Evolutionary conservation across 2,113 vertebrate genomes (phyloP).

Genomic region (Alouatta palliata): DNA sequence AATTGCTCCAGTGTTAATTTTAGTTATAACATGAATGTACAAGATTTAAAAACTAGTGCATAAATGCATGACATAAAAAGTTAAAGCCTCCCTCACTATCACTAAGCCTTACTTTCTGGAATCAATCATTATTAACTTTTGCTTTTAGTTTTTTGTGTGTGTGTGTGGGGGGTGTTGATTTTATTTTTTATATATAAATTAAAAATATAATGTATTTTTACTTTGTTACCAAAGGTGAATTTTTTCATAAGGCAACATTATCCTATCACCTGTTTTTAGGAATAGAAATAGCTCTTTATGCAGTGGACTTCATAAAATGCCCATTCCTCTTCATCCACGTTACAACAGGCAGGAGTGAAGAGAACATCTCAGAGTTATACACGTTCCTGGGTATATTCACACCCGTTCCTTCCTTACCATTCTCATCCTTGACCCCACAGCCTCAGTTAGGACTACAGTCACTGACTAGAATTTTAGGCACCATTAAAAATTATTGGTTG

Average conservation of each 20-base stretch:
- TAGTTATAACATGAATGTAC: not conserved
- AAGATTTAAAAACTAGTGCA: not conserved
- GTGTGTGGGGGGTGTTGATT: not conserved
- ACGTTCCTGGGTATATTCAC: not conserved
- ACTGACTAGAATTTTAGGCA: not conserved
- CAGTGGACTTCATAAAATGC: not conserved
- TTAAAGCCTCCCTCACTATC: not conserved
- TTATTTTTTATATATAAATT: slow-evolving; percentile 4
- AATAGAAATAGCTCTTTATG: not conserved
- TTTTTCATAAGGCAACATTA: not conserved
- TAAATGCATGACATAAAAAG: not conserved
- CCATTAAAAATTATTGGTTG: not conserved
- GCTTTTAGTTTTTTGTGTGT: not conserved
- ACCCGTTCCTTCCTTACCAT: not conserved
- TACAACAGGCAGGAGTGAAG: not conserved
- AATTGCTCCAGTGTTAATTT: not conserved
- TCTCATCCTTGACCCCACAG: not conserved
- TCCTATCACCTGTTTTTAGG: not conserved
- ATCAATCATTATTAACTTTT: not conserved
- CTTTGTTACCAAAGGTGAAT: not conserved
- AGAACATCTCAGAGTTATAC: not conserved
- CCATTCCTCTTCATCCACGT: not conserved
- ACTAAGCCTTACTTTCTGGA: not conserved
- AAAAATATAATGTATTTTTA: not conserved
- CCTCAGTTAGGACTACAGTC: not conserved